Evolutionary conservation across 1,140 invertebrate genomes (phyloP), one percentile per base, ranked within the genome.

Genomic region (Daktulosphaira vitifoliae): DNA sequence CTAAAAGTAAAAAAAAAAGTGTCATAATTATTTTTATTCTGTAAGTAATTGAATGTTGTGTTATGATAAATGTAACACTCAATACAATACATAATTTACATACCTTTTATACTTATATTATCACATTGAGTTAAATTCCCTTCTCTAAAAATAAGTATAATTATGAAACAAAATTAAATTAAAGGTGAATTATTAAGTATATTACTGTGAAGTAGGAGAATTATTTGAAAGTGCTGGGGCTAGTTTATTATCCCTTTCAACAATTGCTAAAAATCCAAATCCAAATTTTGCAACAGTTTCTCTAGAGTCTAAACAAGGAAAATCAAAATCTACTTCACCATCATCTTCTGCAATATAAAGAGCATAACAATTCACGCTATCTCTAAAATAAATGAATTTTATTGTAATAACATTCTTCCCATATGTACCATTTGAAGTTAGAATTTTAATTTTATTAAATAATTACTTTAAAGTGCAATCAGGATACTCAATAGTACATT

Each of bases 261-360:
- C 84, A 20, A 97, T 76, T n/a, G 91, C 92, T 33, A 97, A 78
- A 70, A 86, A 87, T 8, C 82, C 84, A 75, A 97, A 96, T 26
- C 90, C 90, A 80, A 94, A 98, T 77, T 96, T 96, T 3, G 86
- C 84, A 68, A 96, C 87, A 16, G 83, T 84, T 77, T 97, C 93
- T 70, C 82, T 82, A 11, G 84, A 81, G 74, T 96, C 92, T 3
- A 98, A 79, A 70, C 86, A 87, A 1, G 93, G 92, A 74, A 98
- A 96, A 70, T 95, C 93, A 75, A 82, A 84, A 75, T 94, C 91
- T 38, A 96, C 89, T 77, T 96, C 93, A n/a, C 94, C 94, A 76
- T 96, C 92, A 72, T 97, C 94, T 78, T 97, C 94, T 16, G 89
- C 92, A 71, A 96, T 92, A 72, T 90, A 92, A 42, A 97, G 77